Evolutionary conservation across 2,797 vertebrate genomes (phyloP), one percentile per base, ranked within the genome.

Genomic region (Pempheris klunzingeri): DNA sequence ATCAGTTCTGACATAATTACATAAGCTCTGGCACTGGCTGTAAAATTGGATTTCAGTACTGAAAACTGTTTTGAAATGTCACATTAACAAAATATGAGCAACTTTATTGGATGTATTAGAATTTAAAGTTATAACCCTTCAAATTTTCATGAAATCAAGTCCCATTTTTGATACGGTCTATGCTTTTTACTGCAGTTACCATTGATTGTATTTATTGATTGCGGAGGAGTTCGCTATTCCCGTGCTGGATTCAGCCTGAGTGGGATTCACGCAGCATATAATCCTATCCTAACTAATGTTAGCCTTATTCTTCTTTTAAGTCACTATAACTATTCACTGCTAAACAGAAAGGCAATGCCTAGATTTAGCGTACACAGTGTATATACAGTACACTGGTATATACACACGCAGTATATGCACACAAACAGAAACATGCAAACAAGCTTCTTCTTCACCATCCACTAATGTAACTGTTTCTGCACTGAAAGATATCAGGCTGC

Each of bases 391-490:
- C 15, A 20, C n/a, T n/a, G n/a, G 5, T 20, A n/a, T 6, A 28
- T 13, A 3, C 34, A 34, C 10, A 36, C 41, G 24, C 4, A 34
- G 15, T 38, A 9, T 4, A 69, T 28, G n/a, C n/a, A 59, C 11
- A 63, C 18, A 70, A 32, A 39, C 17, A 52, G 22, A 36, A 6
- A 65, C 49, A 59, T 14, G 41, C 26, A 53, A 69, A 43, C 68
- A 50, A 47, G 32, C 55, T 49, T 47, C 41, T 38, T 24, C 41
- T 39, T 70, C 41, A 36, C 34, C 28, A 34, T 39, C 6, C n/a
- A 18, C 53, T 52, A 59, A 77, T n/a, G 10, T 18, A 52, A 66
- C 77, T 58, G 36, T 53, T 63, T 80, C 34, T 63, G 67, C 74
- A 61, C 47, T 7, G 36, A 65, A 58, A 70, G 49, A 62, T 58